Conservation (phyloP, 2,113 vertebrate species). For the Scalopus aquaticus region DNA sequence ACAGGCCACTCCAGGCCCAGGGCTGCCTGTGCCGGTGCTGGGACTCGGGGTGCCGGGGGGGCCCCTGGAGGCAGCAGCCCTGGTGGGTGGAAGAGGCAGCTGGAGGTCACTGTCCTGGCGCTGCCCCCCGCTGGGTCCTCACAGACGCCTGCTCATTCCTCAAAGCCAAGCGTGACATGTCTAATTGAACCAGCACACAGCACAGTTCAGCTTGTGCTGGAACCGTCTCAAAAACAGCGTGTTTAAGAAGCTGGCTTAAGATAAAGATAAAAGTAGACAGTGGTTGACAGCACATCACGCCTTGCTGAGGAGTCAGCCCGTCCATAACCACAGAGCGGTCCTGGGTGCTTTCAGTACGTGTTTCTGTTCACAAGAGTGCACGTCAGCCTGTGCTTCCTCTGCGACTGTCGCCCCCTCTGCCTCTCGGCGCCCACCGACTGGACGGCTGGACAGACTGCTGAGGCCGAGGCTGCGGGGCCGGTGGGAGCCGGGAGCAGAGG, state of each 20-base stretch:
- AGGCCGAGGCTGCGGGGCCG: no score
- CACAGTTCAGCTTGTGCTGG: neutral
- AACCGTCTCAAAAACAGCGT: neutral
- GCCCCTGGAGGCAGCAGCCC: no score
- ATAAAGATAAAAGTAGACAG: neutral
- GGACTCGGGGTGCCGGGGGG: no score
- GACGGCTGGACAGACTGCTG: neutral
- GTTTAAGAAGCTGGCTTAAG: neutral
- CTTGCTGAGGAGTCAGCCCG: no score
- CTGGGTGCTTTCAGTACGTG: neutral
- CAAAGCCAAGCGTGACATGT: neutral
- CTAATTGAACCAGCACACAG: neutral
- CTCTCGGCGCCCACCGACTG: no score
- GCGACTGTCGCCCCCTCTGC: neutral
- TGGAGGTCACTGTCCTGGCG: no score
- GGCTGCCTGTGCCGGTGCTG: neutral
- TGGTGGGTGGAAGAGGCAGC: no score
- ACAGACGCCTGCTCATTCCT: neutral
- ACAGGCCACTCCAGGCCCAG: neutral
- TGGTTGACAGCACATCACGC: neutral
- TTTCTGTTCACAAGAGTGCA: neutral
- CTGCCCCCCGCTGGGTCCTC: fast-evolving
- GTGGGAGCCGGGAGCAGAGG: neutral
- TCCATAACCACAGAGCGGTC: neutral
- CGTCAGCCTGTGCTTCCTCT: neutral